Conservation (phyloP, 2,888 invertebrate species). For the Cosmorhoe ocellata region DNA sequence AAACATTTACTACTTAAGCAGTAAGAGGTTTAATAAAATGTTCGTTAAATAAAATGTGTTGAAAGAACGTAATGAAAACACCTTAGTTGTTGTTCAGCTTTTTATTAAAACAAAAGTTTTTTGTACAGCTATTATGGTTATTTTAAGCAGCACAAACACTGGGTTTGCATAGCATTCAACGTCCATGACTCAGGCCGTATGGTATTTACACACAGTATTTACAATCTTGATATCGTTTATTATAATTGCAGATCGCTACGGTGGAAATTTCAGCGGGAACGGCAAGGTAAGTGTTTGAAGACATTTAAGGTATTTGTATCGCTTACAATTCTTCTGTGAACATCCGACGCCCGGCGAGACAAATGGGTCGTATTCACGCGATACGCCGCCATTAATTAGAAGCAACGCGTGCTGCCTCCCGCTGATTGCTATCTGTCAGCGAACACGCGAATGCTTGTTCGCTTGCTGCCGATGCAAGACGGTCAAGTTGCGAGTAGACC, state of each 20-base stretch:
- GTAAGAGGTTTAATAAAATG: too few species aligned
- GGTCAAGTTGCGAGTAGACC: slow-evolving; percentile 15
- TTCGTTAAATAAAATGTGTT: too few species aligned
- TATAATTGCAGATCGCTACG: slow-evolving; percentile 64
- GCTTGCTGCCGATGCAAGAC: slow-evolving; percentile 29
- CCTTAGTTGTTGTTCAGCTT: not conserved
- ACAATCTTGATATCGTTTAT: slow-evolving; percentile 64
- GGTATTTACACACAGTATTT: slow-evolving; percentile 49
- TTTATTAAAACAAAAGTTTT: slow-evolving; percentile 6
- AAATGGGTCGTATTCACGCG: slow-evolving; percentile 73
- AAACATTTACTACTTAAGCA: too few species aligned
- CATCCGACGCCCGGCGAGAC: slow-evolving; percentile 70
- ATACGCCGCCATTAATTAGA: slow-evolving; percentile 74
- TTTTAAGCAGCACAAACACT: slow-evolving; percentile 7
- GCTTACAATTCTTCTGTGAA: slow-evolving; percentile 77
- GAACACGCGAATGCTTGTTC: slow-evolving; percentile 66
- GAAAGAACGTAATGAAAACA: too few species aligned
- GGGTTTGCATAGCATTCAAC: slow-evolving; percentile 21
- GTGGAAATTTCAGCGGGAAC: slow-evolving; percentile 54
- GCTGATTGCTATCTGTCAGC: slow-evolving; percentile 74
- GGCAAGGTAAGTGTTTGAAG: slow-evolving; percentile 68
- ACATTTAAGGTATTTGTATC: slow-evolving; percentile 76
- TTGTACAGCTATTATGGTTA: not conserved
- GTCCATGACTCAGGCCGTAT: slow-evolving; percentile 34
- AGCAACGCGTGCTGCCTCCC: slow-evolving; percentile 65